phyloP scores from a whole-genome alignment of 2,888 invertebrate genomes.

The Trichopoda pennipes region DNA sequence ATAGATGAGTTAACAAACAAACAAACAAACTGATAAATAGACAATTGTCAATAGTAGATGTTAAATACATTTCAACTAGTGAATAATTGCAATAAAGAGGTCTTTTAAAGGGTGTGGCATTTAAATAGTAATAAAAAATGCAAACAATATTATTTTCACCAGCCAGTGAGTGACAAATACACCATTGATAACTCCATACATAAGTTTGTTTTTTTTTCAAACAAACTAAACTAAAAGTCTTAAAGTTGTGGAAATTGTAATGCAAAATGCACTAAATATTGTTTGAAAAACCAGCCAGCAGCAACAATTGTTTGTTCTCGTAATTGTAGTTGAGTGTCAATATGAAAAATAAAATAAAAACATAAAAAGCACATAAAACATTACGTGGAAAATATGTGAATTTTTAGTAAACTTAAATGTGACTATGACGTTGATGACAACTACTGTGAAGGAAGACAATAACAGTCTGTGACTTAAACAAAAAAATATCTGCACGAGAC shows the following conservation, averaged over 20 bases:
- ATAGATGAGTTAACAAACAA: conserved; percentile 15
- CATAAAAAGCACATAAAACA: conserved; percentile 31
- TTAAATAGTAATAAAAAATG: conserved; percentile 58
- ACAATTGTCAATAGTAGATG: conserved; percentile 40
- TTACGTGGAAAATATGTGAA: conserved; percentile 55
- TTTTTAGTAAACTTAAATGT: conserved; percentile 42
- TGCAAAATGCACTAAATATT: conserved; percentile 48
- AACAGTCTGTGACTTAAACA: conserved; percentile 45
- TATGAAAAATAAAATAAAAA: conserved; percentile 34
- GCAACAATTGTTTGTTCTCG: conserved; percentile 63
- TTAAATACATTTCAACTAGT: conserved; percentile 61
- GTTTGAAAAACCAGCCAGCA: conserved; percentile 17
- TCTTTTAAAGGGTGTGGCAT: conserved; percentile 65
- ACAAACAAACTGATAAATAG: conserved; percentile 21
- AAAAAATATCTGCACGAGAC: conserved; percentile 32
- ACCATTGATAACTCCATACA: conserved; percentile 11
- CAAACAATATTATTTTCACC: conserved; percentile 44
- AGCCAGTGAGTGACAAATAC: conserved; percentile 38
- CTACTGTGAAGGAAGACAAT: conserved; percentile 17
- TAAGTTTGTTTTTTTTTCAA: conserved; percentile 9
- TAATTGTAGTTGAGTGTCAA: conserved; percentile 59
- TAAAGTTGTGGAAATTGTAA: conserved; percentile 34
- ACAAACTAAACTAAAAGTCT: conserved; percentile 22
- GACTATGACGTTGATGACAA: conserved; percentile 62
- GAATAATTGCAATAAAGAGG: conserved; percentile 65